Evolutionary conservation across 1,140 invertebrate genomes (phyloP).

Genomic region (Drosophila sucinea): DNA sequence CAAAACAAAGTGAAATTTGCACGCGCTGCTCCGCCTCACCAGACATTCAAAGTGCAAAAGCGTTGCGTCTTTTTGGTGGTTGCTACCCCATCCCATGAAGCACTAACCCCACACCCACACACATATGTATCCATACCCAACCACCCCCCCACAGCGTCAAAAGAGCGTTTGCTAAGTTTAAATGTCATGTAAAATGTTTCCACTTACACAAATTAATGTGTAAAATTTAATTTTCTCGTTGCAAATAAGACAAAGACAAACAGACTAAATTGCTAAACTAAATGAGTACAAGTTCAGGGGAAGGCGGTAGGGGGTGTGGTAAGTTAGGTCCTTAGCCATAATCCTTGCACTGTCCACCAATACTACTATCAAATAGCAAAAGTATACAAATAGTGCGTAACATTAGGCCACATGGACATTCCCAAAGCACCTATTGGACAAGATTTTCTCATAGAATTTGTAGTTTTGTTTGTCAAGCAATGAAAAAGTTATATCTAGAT

Average conservation of each 20-base stretch:
- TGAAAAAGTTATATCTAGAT: no score
- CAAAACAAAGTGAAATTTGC: constrained; percentile 55
- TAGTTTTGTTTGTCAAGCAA: no score
- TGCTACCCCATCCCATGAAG: constrained; percentile 13
- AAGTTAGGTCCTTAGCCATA: constrained; percentile 3
- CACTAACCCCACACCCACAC: neutral
- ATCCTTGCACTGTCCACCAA: constrained; percentile 15
- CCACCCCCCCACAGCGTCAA: constrained; percentile 38
- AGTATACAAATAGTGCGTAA: neutral
- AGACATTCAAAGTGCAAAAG: constrained; percentile 73
- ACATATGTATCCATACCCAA: constrained; percentile 32
- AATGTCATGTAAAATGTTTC: constrained; percentile 82
- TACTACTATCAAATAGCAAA: constrained; percentile 3
- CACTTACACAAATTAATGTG: constrained; percentile 82
- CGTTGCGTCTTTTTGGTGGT: constrained; percentile 59
- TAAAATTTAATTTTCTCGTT: constrained; percentile 72
- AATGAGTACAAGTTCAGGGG: no score
- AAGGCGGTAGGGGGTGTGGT: neutral
- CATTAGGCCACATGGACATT: no score
- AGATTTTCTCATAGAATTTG: no score
- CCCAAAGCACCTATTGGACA: no score
- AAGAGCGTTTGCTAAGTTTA: constrained; percentile 62
- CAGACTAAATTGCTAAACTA: neutral
- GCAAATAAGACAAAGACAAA: constrained; percentile 42
- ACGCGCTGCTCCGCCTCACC: constrained; percentile 75